phyloP scores from a whole-genome alignment of 2,888 invertebrate genomes.

The Myathropa florea region DNA sequence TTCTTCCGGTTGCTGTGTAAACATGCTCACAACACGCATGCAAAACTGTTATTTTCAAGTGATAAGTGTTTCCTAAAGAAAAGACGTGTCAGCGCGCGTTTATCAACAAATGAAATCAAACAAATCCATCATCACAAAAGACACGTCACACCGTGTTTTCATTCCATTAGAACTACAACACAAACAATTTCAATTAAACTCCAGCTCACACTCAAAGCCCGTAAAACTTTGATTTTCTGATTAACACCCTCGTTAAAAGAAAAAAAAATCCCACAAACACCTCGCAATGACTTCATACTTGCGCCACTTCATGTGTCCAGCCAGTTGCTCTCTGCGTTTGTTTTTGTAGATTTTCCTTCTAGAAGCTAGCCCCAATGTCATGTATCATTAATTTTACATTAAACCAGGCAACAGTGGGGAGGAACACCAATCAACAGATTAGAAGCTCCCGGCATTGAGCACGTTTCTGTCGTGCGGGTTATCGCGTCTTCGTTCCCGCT shows the following conservation, averaged over 20 bases:
- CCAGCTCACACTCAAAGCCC: background rate
- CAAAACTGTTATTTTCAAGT: too few species aligned
- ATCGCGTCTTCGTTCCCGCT: constrained; percentile 15
- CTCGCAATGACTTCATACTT: background rate
- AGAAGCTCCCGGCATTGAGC: background rate
- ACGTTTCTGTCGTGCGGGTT: constrained; percentile 15
- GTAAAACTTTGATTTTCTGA: constrained; percentile 21
- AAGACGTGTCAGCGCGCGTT: too few species aligned
- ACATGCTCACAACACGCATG: too few species aligned
- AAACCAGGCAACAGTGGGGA: background rate
- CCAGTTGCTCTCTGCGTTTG: background rate
- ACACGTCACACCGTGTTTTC: background rate
- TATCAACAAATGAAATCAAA: background rate
- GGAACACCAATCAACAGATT: background rate
- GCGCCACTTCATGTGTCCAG: background rate
- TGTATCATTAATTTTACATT: constrained; percentile 42
- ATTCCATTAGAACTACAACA: background rate
- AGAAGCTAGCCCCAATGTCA: constrained; percentile 41
- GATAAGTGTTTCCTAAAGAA: too few species aligned
- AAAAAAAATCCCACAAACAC: background rate
- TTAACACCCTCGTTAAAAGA: constrained; percentile 39
- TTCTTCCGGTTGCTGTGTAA: too few species aligned
- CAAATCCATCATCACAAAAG: background rate
- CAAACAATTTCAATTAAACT: constrained; percentile 1
- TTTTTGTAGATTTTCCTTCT: background rate